phyloP scores from a whole-genome alignment of 2,888 invertebrate genomes.

The Hoplodrina blanda region DNA sequence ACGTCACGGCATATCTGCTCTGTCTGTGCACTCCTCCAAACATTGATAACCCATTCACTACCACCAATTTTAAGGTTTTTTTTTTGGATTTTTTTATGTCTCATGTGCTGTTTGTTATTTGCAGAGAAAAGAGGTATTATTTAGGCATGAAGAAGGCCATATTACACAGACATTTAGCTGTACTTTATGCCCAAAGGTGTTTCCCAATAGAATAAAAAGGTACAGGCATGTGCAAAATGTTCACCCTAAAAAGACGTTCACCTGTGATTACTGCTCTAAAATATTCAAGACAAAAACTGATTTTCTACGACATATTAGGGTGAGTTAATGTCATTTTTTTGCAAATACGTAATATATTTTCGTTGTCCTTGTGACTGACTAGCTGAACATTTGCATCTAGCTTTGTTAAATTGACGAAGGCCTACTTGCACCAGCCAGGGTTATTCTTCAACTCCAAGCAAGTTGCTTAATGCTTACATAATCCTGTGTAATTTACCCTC shows the following conservation, averaged over 20 bases:
- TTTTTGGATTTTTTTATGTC: background rate
- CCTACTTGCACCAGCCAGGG: too few species aligned
- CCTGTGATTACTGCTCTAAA: conserved; percentile 50
- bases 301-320: conserved; percentile 28
- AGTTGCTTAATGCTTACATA: too few species aligned
- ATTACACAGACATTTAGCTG: conserved; percentile 4
- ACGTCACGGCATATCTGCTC: too few species aligned
- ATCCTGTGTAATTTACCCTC: too few species aligned
- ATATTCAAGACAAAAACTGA: conserved; percentile 16
- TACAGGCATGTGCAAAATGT: rapidly evolving
- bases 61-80: background rate
- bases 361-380: too few species aligned
- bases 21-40: too few species aligned
- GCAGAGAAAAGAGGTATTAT: rapidly evolving
- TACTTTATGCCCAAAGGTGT: conserved; percentile 21
- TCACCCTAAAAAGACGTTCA: background rate
- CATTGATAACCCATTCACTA: background rate
- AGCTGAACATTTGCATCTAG: too few species aligned
- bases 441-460: too few species aligned
- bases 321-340: conserved; percentile 19
- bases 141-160: background rate
- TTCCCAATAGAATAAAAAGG: rapidly evolving
- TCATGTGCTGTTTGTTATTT: conserved; percentile 7
- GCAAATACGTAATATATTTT: too few species aligned
- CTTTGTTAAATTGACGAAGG: too few species aligned